Evolutionary conservation across 1,140 invertebrate genomes (phyloP), one percentile per base, ranked within the genome.

Genomic region (Calosoma granatense): DNA sequence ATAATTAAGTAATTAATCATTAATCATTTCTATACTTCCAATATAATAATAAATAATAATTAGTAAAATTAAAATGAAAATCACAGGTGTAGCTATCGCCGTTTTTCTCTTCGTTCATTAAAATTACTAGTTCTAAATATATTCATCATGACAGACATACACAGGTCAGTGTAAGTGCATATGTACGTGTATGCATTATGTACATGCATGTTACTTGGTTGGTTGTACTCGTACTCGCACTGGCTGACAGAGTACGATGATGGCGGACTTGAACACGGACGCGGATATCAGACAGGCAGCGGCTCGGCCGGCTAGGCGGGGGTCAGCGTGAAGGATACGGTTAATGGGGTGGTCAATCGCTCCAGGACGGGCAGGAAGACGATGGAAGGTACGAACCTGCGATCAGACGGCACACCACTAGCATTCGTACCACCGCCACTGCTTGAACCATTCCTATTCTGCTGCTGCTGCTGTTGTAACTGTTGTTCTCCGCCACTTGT

Each of bases 291-390:
- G 21, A 51, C 47, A 15, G 47, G 11, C 1, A 51, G 17, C 26
- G 59, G 55, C 55, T 60, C 56, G 59, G 56, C 54, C 21, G 30
- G 60, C 56, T 83, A 93, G 75, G 91, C 88, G 59, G 92, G 92
- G 65, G 88, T 94, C 54, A 97, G 84, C 63, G 85, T 92, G 71
- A 96, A 94, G 68, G 91, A 92, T 55, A 92, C 85, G 57, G 89
- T 91, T 62, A 93, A 78, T 57, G 85, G 81, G 65, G 85, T 82
- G 63, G 81, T 85, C 60, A 94, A 81, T 69, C 88, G 85, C 62
- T 89, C 83, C 61, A 86, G 84, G 56, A 96, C 92, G 41, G 94
- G 93, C 68, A 96, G 79, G 74, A 93, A 93, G 67, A 96, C 90
- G 56, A 96, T 76, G 55, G 92, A 90, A 21, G 93, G 90, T 57